Percentiles rank a stretch among this genome's conserved stretches.
Conservation (phyloP, 2,888 invertebrate species). For the Spisula solida region DNA sequence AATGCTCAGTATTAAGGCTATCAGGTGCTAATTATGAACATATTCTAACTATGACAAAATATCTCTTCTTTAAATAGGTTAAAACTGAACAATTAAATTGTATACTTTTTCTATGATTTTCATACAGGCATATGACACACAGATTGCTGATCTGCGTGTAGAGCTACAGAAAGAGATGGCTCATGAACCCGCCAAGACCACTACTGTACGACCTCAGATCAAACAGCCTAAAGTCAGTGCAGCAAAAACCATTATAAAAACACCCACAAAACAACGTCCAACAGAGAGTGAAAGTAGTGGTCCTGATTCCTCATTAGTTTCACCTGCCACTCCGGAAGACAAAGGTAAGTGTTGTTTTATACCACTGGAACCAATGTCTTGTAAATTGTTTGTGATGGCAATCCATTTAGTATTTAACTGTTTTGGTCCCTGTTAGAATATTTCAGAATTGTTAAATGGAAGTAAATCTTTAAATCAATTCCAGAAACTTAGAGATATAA, state of each 20-base stretch:
- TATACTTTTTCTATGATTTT: neutral
- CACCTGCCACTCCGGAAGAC: constrained; percentile 72
- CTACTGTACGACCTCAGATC: constrained; percentile 87
- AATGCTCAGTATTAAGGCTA: too few species aligned
- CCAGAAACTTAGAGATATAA: too few species aligned
- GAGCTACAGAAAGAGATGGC: constrained; percentile 87
- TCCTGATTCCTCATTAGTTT: constrained; percentile 79
- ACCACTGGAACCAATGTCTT: neutral
- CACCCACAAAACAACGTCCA: constrained; percentile 59
- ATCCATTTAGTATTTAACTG: too few species aligned
- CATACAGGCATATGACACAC: constrained; percentile 86
- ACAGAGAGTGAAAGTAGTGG: constrained; percentile 75
- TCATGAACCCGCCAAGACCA: constrained; percentile 72
- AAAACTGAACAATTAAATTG: too few species aligned
- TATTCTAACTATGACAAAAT: too few species aligned
- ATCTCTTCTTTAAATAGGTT: too few species aligned
- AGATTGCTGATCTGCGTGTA: constrained; percentile 84
- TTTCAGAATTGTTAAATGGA: too few species aligned
- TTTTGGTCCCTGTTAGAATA: too few species aligned
- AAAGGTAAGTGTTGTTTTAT: constrained; percentile 56
- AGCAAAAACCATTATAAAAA: constrained; percentile 61
- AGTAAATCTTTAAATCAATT: too few species aligned
- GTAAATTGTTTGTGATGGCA: too few species aligned
- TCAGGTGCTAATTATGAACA: too few species aligned
- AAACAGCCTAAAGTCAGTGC: constrained; percentile 87